Evolutionary conservation across 2,797 vertebrate species (phyloP), one percentile per base, ranked within the genome.

Genomic region (Pipistrellus pygmaeus): DNA sequence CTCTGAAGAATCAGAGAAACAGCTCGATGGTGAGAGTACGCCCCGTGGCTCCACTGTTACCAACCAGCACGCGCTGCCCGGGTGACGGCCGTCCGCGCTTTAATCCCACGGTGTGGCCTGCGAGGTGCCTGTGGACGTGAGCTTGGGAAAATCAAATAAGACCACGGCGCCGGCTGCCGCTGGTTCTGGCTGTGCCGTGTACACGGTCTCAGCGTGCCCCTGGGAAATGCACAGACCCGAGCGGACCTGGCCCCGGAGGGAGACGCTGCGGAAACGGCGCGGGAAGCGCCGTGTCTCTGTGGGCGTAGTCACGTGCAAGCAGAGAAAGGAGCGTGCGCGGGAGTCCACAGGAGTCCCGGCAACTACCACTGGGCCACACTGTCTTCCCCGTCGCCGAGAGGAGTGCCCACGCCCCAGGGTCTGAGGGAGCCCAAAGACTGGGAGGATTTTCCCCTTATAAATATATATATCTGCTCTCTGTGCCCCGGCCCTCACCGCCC

Each of bases 201-300:
- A 90, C 94, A 92, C 87, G 91, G 96, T 93, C 96, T 97, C 91
- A 64, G 86, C 94, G 94, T 96, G 95, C 94, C 94, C 90, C 86
- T 88, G 90, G 95, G 93, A 95, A 96, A 96, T 95, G 87, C 66
- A 62, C 2, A 93, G 90, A 97, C 95, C 91, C 95, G 95, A 97
- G 96, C 71, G 76, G 91, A 84, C 82, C 87, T 91, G 94, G 73
- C 71, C 92, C 93, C 88, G 78, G 93, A 93, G 96, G 82, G 93
- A 93, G 96, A 96, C 82, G 4, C 89, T 77, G 87, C 55, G 75
- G 89, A 78, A 90, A 93, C 91, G 76, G 87, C 71, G 95, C 92
- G 87, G 64, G 11, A 12, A 93, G 91, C 64, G 27, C 77, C 90
- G 76, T 48, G 73, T 83, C 93, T 96, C 91, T 95, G 97, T 83